Evolutionary conservation across 53 echinoderm and acorn worm species (phyloP), one percentile per base, ranked within the genome.

Genomic region (Echinarachnius parma): DNA sequence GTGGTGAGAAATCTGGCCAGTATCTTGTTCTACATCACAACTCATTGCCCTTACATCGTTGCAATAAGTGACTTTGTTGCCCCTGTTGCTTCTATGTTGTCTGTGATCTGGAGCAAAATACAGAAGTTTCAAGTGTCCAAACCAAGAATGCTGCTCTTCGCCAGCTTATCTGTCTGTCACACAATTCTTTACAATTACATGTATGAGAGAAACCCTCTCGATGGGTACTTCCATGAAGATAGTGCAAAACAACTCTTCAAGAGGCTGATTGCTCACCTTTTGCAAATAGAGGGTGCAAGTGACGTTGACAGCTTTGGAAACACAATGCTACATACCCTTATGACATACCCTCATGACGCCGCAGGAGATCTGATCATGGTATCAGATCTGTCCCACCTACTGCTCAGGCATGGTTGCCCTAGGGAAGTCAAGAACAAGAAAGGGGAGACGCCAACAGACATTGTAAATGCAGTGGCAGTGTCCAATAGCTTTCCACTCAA

Each of bases 251-350:
- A 7, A 9, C 13, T 36, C 26, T 63, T 42, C 63, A 42, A 63
- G 42, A 37, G 63, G 0, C 42, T 63, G 14, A 42, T 63, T 44
- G 63, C 63, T 9, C 42, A 42, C 25, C 63, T 63, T 4, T 44
- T 63, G 2, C 63, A 63, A 15, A 22, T 63, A 24, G 63, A 63
- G 16, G 63, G 63, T 25, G 63, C 63, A 37, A 37, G 26, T 36
- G 63, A 63, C 34, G 4, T 42, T 19, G 42, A 63, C 27, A 39
- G 42, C 9, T 27, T 3, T 1, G 63, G 63, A 2, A 42, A 63
- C 37, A 63, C 63, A 5, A 63, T 63, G 63, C 20, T 63, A 1
- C 63, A 63, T 44, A 63, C 63, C 15, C 63, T 63, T 21, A 63
- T 63, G 63, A 4, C 35, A 11, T 42, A 23, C 5, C 26, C 63